phyloP scores from a whole-genome alignment of 2,888 invertebrate genomes.

The Philonicus albiceps region DNA sequence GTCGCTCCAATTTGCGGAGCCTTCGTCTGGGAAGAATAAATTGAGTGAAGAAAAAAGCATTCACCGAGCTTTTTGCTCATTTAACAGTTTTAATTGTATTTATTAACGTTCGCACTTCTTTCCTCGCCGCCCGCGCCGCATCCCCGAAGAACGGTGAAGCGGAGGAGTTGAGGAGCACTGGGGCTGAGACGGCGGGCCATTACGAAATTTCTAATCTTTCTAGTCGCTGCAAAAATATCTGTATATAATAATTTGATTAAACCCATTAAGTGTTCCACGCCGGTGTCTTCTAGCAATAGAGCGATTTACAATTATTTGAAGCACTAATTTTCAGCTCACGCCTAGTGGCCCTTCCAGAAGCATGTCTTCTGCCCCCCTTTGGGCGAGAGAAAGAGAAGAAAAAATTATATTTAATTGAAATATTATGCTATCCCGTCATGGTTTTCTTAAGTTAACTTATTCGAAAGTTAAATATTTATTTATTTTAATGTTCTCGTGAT shows the following conservation, averaged over 20 bases:
- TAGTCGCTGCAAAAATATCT: neutral
- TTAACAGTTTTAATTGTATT: slow-evolving; percentile 35
- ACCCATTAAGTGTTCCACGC: neutral
- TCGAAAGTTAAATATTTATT: neutral
- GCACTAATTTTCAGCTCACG: neutral
- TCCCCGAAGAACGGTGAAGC: neutral
- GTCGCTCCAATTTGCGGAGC: slow-evolving; percentile 36
- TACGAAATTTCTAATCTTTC: neutral
- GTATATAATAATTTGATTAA: slow-evolving; percentile 14
- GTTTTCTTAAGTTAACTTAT: neutral
- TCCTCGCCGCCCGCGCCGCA: neutral
- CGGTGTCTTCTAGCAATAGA: neutral
- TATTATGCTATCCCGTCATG: neutral
- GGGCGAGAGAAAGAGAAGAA: neutral
- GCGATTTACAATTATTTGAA: neutral
- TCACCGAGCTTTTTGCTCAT: slow-evolving; percentile 36
- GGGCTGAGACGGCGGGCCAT: neutral
- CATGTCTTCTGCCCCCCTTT: neutral
- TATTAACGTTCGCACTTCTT: slow-evolving; percentile 38
- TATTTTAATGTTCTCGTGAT: neutral
- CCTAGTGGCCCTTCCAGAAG: neutral
- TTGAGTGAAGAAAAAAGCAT: slow-evolving; percentile 7
- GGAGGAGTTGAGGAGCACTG: neutral
- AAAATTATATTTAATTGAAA: neutral
- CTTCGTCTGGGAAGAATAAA: slow-evolving; percentile 38